Conservation (phyloP, 2,888 invertebrate species). For the Bruchidius siliquastri region DNA sequence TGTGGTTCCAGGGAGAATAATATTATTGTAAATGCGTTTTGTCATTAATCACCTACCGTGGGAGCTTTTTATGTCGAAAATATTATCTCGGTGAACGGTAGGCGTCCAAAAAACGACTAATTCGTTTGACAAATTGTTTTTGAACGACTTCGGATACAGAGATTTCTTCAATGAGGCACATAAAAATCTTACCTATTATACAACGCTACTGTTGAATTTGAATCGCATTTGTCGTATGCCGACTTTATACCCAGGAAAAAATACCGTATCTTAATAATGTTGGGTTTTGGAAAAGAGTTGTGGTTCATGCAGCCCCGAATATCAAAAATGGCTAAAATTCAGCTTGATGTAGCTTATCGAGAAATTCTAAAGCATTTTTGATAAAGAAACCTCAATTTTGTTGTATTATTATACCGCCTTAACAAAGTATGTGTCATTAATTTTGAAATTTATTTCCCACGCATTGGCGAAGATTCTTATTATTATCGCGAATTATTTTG, state of each 20-base stretch:
- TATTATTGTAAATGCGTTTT: not conserved
- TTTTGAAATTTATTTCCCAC: too few species aligned
- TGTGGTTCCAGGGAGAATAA: not conserved
- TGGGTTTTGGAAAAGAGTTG: not conserved
- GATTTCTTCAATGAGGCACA: constrained; percentile 4
- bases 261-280: not conserved
- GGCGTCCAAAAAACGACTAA: constrained; percentile 11
- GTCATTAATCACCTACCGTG: not conserved
- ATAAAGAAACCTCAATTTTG: too few species aligned
- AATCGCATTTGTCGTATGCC: not conserved
- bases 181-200: constrained; percentile 2
- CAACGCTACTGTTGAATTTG: not conserved
- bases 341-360: too few species aligned
- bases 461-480: too few species aligned
- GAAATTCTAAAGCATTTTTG: too few species aligned
- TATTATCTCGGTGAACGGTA: not conserved
- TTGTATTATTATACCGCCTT: too few species aligned
- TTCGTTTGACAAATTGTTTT: constrained; percentile 20
- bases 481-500: too few species aligned
- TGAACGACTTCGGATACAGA: constrained; percentile 14
- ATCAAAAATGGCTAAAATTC: too few species aligned
- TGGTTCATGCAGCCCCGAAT: too few species aligned
- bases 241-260: not conserved
- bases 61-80: not conserved
- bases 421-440: too few species aligned